A percentile compares a stretch with the other conserved stretches of the same genome.
These are phyloP conservation scores for Cherax quadricarinatus DNA, from an alignment of 1,140 invertebrate species.

Conservation along the genomic window DNA sequence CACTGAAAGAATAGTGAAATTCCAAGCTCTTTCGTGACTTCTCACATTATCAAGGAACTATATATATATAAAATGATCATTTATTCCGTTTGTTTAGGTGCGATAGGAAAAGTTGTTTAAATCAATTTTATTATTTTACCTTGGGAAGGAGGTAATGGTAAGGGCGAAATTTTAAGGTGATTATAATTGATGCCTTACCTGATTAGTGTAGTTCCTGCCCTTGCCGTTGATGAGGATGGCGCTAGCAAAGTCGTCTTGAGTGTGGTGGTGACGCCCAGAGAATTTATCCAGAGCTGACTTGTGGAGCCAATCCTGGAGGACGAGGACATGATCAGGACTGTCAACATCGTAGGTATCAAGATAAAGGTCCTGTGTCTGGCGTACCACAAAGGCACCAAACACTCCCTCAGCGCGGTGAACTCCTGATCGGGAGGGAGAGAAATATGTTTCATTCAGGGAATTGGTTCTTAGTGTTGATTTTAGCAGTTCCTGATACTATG, in stretches of 20 bases:
- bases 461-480: no score
- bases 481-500: no score
- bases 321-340: conserved; percentile 21
- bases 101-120: no score
- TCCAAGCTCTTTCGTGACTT: no score
- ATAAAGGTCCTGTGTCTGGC: conserved; percentile 1
- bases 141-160: no score
- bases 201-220: conserved; percentile 10
- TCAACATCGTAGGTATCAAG: conserved; percentile 22
- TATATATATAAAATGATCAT: no score
- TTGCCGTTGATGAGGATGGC: conserved; percentile 52
- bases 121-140: no score
- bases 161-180: no score
- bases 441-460: neutral
- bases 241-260: neutral
- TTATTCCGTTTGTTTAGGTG: no score
- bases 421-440: neutral
- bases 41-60: no score
- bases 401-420: conserved; percentile 22
- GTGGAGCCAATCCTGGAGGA: conserved; percentile 45
- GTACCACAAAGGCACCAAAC: conserved; percentile 43
- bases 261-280: conserved; percentile 2
- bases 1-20: no score
- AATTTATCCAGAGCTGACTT: neutral
- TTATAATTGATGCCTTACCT: conserved; percentile 7